Conservation (phyloP, 1,140 invertebrate genomes). For the Rhagoletis pomonella region DNA sequence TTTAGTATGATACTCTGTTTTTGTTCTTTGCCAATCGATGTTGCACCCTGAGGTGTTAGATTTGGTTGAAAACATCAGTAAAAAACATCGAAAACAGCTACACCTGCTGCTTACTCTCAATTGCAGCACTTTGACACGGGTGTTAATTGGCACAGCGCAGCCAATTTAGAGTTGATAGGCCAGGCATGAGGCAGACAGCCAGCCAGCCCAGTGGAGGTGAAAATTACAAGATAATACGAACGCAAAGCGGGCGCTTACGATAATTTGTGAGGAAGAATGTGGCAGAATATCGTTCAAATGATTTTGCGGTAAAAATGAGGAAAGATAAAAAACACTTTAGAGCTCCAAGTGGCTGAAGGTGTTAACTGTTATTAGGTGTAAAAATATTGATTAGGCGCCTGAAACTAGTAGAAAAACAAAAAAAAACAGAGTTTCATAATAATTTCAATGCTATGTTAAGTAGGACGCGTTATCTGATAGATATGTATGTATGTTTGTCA, state of each 20-base stretch:
- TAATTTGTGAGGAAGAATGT: background rate
- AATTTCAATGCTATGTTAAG: background rate
- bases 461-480: background rate
- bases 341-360: background rate
- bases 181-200: background rate
- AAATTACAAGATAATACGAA: background rate
- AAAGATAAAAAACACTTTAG: background rate
- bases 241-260: background rate
- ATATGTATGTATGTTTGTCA: background rate
- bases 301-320: background rate
- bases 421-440: background rate
- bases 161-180: background rate
- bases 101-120: constrained; percentile 39
- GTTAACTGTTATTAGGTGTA: constrained; percentile 20
- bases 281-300: background rate
- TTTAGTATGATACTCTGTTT: background rate
- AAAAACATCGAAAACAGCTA: background rate
- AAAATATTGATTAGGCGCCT: constrained; percentile 20
- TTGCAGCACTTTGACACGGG: constrained; percentile 1
- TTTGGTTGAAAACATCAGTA: constrained; percentile 20
- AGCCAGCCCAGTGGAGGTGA: background rate
- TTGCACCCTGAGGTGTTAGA: constrained; percentile 39
- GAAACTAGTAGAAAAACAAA: background rate
- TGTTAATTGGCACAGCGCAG: constrained; percentile 4
- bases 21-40: background rate